These are phyloP conservation scores for Arenaria interpres DNA, from an alignment of 2,113 vertebrate genomes.

Conservation along the genomic window DNA sequence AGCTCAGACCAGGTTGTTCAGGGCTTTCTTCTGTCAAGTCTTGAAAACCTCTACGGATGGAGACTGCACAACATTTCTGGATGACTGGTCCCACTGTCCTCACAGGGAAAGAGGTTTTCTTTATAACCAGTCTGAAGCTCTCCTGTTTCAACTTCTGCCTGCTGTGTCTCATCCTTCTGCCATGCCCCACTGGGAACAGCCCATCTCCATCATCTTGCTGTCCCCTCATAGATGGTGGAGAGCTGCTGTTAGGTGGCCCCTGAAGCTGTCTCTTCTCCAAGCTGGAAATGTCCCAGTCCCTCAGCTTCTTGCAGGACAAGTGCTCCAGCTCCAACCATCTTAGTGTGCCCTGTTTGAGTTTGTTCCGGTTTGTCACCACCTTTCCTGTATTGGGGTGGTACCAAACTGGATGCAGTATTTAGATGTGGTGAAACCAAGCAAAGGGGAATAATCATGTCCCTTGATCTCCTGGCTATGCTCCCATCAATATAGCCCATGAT, in stretches of 20 bases:
- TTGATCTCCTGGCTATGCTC: not conserved
- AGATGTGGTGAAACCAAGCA: not conserved
- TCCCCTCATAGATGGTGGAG: fast-evolving
- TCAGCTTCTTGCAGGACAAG: not conserved
- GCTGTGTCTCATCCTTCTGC: not conserved
- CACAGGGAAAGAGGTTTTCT: not conserved
- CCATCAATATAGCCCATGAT: not conserved
- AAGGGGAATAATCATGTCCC: not conserved
- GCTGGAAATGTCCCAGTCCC: not conserved
- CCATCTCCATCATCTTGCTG: not conserved
- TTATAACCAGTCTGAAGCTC: not conserved
- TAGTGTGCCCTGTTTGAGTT: not conserved
- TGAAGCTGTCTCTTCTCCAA: not conserved
- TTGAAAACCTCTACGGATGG: not conserved
- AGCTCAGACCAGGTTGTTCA: not conserved
- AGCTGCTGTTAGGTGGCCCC: not conserved
- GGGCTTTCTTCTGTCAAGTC: not conserved
- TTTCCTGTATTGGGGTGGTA: fast-evolving
- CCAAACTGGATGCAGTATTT: not conserved
- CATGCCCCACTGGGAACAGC: fast-evolving
- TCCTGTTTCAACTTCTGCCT: not conserved
- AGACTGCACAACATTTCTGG: not conserved
- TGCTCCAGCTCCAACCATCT: not conserved
- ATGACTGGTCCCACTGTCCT: not conserved
- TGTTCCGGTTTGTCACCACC: not conserved